A percentile compares a stretch with the other conserved stretches of the same genome.
Evolutionary conservation across 2,113 vertebrate species (phyloP).

Genomic region (Thomomys bottae): DNA sequence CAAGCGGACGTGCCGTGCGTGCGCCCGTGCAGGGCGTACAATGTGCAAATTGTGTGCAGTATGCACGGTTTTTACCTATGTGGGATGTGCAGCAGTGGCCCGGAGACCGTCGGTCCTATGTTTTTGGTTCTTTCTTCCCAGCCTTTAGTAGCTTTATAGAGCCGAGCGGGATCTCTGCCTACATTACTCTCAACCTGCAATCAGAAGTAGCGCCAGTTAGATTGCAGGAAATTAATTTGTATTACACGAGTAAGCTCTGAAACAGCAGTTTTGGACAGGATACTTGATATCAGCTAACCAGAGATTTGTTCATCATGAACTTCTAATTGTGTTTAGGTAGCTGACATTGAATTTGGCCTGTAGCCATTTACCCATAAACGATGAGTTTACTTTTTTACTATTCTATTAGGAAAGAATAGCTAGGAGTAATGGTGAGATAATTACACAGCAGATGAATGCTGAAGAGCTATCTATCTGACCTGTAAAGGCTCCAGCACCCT

Average conservation of each 20-base stretch:
- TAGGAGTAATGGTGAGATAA: not conserved
- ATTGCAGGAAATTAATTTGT: not conserved
- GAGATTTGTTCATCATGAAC: not conserved
- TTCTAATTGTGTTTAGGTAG: not conserved
- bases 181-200: conserved; percentile 87
- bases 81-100: conserved; percentile 80
- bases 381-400: conserved; percentile 33
- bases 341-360: conserved; percentile 44
- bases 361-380: conserved; percentile 48
- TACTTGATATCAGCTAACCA: conserved; percentile 11
- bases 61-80: conserved; percentile 89
- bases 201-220: conserved; percentile 30
- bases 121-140: conserved; percentile 87
- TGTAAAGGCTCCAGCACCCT: not conserved
- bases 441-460: not conserved
- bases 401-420: conserved; percentile 19
- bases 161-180: conserved; percentile 83
- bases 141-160: conserved; percentile 86
- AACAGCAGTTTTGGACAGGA: conserved; percentile 44
- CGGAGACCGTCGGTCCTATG: conserved; percentile 78
- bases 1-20: too few relatives aligned
- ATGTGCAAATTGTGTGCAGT: too few relatives aligned
- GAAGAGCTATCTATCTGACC: conserved; percentile 23
- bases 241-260: not conserved
- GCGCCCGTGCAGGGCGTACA: too few relatives aligned